Conservation (phyloP, 2,113 vertebrate genomes). For the Microtus richardsoni region DNA sequence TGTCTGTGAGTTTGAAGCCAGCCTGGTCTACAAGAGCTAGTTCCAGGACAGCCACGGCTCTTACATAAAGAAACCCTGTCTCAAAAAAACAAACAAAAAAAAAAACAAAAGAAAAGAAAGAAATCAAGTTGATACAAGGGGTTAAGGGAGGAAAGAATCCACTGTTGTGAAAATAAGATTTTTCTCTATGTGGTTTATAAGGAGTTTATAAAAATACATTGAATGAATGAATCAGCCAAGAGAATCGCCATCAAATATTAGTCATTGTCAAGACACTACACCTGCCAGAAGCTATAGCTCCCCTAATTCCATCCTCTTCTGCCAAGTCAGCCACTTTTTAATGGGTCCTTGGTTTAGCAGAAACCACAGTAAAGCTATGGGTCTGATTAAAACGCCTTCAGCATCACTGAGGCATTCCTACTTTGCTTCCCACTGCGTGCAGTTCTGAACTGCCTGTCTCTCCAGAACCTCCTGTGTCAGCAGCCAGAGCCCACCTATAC, state of each 20-base stretch:
- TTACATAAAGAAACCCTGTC: no score
- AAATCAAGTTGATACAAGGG: neutral
- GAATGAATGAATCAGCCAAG: neutral
- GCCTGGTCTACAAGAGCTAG: no score
- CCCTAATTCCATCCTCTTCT: neutral
- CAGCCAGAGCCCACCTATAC: neutral
- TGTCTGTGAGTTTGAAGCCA: no score
- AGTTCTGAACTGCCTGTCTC: neutral
- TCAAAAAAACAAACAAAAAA: no score
- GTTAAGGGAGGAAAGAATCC: neutral
- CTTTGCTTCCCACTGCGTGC: neutral
- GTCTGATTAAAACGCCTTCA: neutral
- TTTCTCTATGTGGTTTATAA: neutral
- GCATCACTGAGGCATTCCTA: neutral
- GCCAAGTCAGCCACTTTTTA: neutral
- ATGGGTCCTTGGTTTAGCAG: constrained; percentile 1
- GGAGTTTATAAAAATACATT: neutral
- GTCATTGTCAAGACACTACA: constrained; percentile 17
- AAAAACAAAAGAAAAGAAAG: no score
- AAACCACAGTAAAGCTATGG: neutral
- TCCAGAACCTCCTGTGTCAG: neutral
- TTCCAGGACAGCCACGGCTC: no score
- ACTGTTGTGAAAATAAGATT: constrained; percentile 36
- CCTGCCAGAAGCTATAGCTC: neutral
- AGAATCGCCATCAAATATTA: neutral